Evolutionary conservation across 2,797 vertebrate genomes (phyloP).

Genomic region (Euthynnus affinis): DNA sequence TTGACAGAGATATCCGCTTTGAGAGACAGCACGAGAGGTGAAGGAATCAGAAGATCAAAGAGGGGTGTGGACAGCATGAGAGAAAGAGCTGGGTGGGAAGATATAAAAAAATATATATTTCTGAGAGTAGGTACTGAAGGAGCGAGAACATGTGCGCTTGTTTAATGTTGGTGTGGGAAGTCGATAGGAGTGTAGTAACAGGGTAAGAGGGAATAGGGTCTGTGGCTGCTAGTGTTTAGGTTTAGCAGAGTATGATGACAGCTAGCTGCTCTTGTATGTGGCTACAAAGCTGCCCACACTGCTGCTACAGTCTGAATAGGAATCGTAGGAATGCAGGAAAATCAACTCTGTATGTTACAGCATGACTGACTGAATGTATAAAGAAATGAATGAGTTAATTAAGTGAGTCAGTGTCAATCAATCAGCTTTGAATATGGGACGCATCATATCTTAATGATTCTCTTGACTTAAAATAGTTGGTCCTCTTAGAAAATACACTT

Average conservation of each 20-base stretch:
- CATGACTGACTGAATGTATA: neutral
- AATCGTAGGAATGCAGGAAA: slow-evolving; percentile 25
- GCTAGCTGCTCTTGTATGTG: slow-evolving; percentile 75
- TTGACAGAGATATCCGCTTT: slow-evolving; percentile 53
- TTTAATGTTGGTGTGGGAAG: slow-evolving; percentile 74
- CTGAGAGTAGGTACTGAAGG: slow-evolving; percentile 45
- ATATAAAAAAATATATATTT: slow-evolving; percentile 57
- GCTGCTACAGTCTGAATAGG: slow-evolving; percentile 36
- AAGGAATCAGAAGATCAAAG: slow-evolving; percentile 71
- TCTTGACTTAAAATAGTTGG: neutral
- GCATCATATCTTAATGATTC: neutral
- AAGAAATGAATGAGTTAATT: neutral
- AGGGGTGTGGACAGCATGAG: slow-evolving; percentile 50
- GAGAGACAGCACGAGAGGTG: slow-evolving; percentile 49
- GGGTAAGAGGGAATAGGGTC: slow-evolving; percentile 57
- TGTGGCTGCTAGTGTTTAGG: slow-evolving; percentile 74
- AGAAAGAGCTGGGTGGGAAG: slow-evolving; percentile 50
- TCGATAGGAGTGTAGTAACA: slow-evolving; percentile 58
- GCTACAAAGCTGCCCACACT: slow-evolving; percentile 64
- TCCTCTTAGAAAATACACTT: neutral
- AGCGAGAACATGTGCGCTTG: slow-evolving; percentile 72
- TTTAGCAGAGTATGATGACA: slow-evolving; percentile 79
- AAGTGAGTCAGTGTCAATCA: neutral
- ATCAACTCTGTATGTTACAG: slow-evolving; percentile 2
- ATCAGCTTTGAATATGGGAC: neutral